These are phyloP conservation scores for Agapostemon virescens DNA, from an alignment of 2,888 invertebrate species.

Conservation along the genomic window DNA sequence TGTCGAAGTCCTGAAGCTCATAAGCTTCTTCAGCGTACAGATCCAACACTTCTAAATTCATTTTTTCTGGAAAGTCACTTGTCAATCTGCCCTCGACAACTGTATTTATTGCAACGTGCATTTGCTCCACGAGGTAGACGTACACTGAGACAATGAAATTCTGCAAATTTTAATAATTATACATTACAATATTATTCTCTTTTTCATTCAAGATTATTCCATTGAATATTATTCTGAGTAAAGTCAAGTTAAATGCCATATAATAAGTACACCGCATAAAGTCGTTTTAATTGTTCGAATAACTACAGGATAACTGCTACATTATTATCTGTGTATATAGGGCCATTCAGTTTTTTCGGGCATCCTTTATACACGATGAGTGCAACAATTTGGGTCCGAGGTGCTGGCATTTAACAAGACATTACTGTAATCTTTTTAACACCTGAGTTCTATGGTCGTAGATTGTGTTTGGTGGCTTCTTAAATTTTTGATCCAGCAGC, in stretches of 20 bases:
- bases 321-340: too few relatives aligned
- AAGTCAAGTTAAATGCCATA: too few relatives aligned
- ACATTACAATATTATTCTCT: not conserved
- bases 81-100: slow-evolving; percentile 58
- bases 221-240: too few relatives aligned
- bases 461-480: slow-evolving; percentile 48
- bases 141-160: slow-evolving; percentile 69
- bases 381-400: too few relatives aligned
- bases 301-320: too few relatives aligned
- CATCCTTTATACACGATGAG: too few relatives aligned
- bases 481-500: slow-evolving; percentile 73
- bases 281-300: too few relatives aligned
- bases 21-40: slow-evolving; percentile 70
- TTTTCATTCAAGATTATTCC: too few relatives aligned
- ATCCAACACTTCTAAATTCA: slow-evolving; percentile 34
- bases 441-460: slow-evolving; percentile 69
- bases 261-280: too few relatives aligned
- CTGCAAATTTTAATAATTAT: slow-evolving; percentile 48
- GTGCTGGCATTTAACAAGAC: too few relatives aligned
- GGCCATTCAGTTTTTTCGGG: too few relatives aligned
- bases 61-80: not conserved
- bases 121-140: slow-evolving; percentile 70
- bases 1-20: slow-evolving; percentile 64
- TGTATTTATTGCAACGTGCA: slow-evolving; percentile 70
- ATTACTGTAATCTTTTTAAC: too few relatives aligned